A percentile compares a stretch with the other conserved stretches of the same genome.
Evolutionary conservation across 2,888 invertebrate species (phyloP).

Genomic region (Lapara coniferarum): DNA sequence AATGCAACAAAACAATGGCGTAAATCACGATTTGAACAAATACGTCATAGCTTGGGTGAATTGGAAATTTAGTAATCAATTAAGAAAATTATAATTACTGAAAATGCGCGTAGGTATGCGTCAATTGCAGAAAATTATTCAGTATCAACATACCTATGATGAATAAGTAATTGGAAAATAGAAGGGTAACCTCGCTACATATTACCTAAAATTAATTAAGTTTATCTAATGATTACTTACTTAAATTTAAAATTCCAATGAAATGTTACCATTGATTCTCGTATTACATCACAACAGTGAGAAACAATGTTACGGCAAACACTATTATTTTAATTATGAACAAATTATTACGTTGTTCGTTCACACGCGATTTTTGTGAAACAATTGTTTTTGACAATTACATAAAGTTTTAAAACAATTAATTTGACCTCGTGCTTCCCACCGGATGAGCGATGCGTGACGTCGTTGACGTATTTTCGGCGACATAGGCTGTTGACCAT

Average conservation of each 20-base stretch:
- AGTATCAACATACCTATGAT: no score
- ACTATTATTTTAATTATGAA: slow-evolving; percentile 45
- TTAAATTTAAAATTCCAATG: not conserved
- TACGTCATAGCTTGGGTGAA: not conserved
- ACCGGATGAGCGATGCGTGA: slow-evolving; percentile 63
- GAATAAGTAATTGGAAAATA: no score
- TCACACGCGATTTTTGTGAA: slow-evolving; percentile 66
- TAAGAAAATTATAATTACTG: no score
- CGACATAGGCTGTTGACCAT: slow-evolving; percentile 29
- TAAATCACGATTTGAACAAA: not conserved
- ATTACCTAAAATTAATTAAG: not conserved
- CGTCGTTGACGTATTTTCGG: slow-evolving; percentile 69
- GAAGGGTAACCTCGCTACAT: not conserved
- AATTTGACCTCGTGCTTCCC: slow-evolving; percentile 71
- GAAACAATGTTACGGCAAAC: slow-evolving; percentile 35
- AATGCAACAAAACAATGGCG: not conserved
- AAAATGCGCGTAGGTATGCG: no score
- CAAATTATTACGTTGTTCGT: slow-evolving; percentile 59
- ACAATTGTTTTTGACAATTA: slow-evolving; percentile 65
- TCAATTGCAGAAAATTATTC: no score
- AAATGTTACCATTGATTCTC: not conserved
- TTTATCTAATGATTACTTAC: not conserved
- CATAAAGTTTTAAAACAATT: slow-evolving; percentile 69
- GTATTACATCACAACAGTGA: not conserved
- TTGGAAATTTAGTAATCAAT: no score